phyloP scores from a whole-genome alignment of 2,888 invertebrate species.

The Dyspetes luteomarginatus region DNA sequence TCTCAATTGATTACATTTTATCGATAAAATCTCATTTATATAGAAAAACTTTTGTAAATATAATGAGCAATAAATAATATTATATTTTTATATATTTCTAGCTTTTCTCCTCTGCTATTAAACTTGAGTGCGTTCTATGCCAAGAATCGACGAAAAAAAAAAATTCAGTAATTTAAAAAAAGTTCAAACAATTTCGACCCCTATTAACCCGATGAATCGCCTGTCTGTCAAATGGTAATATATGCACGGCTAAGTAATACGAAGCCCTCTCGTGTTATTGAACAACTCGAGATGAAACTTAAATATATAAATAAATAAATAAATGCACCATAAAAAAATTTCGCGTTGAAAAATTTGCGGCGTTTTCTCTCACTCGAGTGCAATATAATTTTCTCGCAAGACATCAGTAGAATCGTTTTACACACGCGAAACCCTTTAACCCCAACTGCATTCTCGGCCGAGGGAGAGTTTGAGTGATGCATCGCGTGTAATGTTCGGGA shows the following conservation, averaged over 20 bases:
- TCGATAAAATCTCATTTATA: too few relatives aligned
- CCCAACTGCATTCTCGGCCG: slow-evolving; percentile 59
- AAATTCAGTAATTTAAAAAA: too few relatives aligned
- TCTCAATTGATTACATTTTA: slow-evolving; percentile 1
- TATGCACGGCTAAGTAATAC: too few relatives aligned
- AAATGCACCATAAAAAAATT: not conserved
- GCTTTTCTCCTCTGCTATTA: too few relatives aligned
- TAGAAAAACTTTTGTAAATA: too few relatives aligned
- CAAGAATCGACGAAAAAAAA: too few relatives aligned
- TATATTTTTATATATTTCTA: too few relatives aligned
- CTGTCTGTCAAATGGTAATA: too few relatives aligned
- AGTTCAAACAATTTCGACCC: too few relatives aligned
- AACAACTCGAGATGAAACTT: not conserved
- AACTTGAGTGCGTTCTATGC: too few relatives aligned
- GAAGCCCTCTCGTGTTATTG: not conserved
- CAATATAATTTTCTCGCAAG: slow-evolving; percentile 49
- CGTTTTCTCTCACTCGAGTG: slow-evolving; percentile 40
- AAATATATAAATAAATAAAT: not conserved
- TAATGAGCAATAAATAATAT: too few relatives aligned
- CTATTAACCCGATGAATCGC: too few relatives aligned
- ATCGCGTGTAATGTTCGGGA: slow-evolving; percentile 58
- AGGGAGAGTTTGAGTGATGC: slow-evolving; percentile 47
- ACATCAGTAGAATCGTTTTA: slow-evolving; percentile 17
- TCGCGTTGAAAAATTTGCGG: not conserved
- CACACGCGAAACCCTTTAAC: slow-evolving; percentile 63